These are phyloP conservation scores for Metopia argyrocephala DNA, from an alignment of 2,888 invertebrate species.

Conservation along the genomic window DNA sequence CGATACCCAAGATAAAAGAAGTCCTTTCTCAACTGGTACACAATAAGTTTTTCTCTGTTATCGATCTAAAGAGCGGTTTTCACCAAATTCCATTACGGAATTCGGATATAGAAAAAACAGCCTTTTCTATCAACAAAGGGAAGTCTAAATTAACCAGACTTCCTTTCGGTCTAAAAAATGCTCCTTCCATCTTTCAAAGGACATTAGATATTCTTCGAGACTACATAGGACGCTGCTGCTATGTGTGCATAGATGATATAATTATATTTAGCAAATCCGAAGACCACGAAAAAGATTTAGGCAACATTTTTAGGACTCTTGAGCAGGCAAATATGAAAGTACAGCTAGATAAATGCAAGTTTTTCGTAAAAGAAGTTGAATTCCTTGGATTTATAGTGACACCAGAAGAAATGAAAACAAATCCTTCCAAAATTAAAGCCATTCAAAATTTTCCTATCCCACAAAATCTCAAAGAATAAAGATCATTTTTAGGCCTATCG, in stretches of 20 bases:
- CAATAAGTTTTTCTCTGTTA: neutral
- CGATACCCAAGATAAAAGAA: neutral
- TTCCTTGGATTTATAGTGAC: slow-evolving; percentile 42
- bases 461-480: slow-evolving; percentile 52
- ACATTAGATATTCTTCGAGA: slow-evolving; percentile 37
- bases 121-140: slow-evolving; percentile 17
- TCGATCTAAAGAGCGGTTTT: neutral
- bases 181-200: slow-evolving; percentile 44
- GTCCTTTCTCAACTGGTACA: neutral
- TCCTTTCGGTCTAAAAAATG: slow-evolving; percentile 47
- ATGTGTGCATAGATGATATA: slow-evolving; percentile 48
- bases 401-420: slow-evolving; percentile 55
- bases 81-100: neutral
- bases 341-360: slow-evolving; percentile 12
- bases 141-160: slow-evolving; percentile 36
- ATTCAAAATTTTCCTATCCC: slow-evolving; percentile 47
- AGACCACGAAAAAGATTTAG: slow-evolving; percentile 44
- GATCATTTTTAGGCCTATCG: slow-evolving; percentile 59
- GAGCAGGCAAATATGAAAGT: slow-evolving; percentile 46
- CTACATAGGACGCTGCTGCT: slow-evolving; percentile 30
- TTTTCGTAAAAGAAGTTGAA: slow-evolving; percentile 22
- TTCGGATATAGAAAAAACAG: neutral
- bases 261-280: slow-evolving; percentile 51
- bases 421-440: slow-evolving; percentile 58
- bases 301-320: slow-evolving; percentile 38